Conservation (phyloP, 2,113 vertebrate genomes). For the Forbesichthys agassizii region DNA sequence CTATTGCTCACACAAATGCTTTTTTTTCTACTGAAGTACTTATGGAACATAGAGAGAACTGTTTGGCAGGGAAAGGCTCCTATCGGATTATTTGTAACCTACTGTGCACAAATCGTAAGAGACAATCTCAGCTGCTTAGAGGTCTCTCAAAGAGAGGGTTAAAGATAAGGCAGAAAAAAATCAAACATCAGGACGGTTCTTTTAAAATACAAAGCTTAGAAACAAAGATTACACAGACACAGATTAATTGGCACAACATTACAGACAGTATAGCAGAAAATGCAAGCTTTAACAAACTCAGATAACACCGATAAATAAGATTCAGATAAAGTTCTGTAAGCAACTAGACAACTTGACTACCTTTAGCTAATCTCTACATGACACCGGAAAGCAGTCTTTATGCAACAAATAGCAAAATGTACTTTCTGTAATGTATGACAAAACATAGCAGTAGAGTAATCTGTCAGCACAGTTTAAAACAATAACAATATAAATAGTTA, state of each 20-base stretch:
- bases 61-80: conserved; percentile 77
- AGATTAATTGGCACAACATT: neutral
- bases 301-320: neutral
- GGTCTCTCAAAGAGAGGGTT: conserved; percentile 39
- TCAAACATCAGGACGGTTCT: conserved; percentile 5
- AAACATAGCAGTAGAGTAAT: too few species aligned
- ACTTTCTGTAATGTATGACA: too few species aligned
- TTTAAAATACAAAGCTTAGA: conserved; percentile 3
- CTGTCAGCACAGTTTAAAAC: neutral
- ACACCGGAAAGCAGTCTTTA: neutral
- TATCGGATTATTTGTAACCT: conserved; percentile 36
- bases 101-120: conserved; percentile 28
- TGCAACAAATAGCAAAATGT: neutral
- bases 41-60: conserved; percentile 83
- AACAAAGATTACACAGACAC: conserved; percentile 33
- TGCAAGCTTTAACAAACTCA: neutral
- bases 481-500: too few species aligned
- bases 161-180: conserved; percentile 26
- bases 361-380: neutral
- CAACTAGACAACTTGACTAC: neutral
- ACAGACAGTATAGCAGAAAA: neutral
- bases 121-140: conserved; percentile 17
- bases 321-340: neutral
- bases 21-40: conserved; percentile 81
- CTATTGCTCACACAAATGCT: conserved; percentile 83